Conservation (phyloP, 2,888 invertebrate species). For the Pyrgus malvae region DNA sequence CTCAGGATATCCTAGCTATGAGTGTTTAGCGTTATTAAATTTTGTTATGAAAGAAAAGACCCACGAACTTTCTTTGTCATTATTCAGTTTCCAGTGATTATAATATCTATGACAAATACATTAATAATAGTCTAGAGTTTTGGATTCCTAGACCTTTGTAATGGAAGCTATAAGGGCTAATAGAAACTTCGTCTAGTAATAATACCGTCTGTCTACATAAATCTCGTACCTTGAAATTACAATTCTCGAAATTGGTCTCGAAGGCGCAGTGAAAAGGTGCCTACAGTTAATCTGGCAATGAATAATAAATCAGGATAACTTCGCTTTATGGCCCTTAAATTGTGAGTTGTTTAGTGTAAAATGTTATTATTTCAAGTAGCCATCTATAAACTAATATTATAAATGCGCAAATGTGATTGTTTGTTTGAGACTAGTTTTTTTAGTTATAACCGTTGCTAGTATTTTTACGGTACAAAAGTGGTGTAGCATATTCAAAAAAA, state of each 20-base stretch:
- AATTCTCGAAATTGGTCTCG: not conserved
- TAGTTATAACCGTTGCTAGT: too few relatives aligned
- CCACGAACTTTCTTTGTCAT: too few relatives aligned
- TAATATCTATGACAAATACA: too few relatives aligned
- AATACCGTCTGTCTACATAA: not conserved
- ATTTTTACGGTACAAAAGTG: too few relatives aligned
- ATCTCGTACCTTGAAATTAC: not conserved
- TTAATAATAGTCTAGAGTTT: not conserved
- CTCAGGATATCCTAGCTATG: too few relatives aligned
- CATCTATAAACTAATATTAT: too few relatives aligned
- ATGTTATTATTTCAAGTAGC: not conserved
- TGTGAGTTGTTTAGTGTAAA: not conserved
- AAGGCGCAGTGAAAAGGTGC: not conserved
- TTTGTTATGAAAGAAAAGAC: too few relatives aligned
- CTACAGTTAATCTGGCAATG: not conserved
- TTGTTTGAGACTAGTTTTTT: too few relatives aligned
- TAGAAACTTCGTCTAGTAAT: not conserved
- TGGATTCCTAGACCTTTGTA: not conserved
- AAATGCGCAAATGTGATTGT: too few relatives aligned
- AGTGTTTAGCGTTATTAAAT: too few relatives aligned
- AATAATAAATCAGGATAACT: constrained; percentile 2
- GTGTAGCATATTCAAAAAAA: too few relatives aligned
- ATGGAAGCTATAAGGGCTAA: not conserved
- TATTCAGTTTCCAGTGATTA: too few relatives aligned
- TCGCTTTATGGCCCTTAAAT: not conserved